phyloP scores from a whole-genome alignment of 2,113 vertebrate genomes.

The Tachuris rubrigastra region DNA sequence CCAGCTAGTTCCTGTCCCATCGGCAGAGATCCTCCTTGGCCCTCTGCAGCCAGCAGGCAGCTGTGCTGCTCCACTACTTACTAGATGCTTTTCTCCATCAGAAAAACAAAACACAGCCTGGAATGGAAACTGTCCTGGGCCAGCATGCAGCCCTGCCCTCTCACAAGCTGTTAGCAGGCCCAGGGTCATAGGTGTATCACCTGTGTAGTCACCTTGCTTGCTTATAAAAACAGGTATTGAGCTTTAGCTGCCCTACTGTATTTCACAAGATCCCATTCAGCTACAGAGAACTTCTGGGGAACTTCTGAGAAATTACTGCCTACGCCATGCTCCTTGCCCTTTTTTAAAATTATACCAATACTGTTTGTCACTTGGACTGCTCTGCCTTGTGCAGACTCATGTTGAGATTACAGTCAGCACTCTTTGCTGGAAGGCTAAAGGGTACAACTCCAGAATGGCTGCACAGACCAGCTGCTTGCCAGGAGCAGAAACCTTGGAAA shows the following conservation, averaged over 20 bases:
- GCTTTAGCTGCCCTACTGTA: background rate
- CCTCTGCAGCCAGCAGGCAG: background rate
- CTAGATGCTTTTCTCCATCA: background rate
- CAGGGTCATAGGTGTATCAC: background rate
- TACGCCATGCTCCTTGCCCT: background rate
- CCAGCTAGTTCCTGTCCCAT: background rate
- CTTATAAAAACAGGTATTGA: fast-evolving
- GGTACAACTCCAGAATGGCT: background rate
- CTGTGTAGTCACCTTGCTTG: background rate
- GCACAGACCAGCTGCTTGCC: background rate
- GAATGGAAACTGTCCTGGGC: background rate
- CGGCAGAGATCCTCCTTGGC: background rate
- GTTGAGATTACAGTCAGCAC: background rate
- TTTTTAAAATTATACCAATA: background rate
- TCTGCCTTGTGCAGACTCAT: background rate
- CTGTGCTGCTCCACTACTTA: background rate
- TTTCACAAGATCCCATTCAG: background rate
- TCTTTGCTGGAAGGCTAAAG: background rate
- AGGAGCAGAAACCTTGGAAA: slow-evolving; percentile 1
- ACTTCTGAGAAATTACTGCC: background rate
- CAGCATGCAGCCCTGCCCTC: background rate
- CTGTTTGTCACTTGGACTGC: background rate
- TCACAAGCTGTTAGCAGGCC: background rate
- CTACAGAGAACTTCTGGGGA: background rate
- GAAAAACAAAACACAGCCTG: background rate